Conservation (phyloP, 2,113 vertebrate species). For the Vanacampus margaritifer region DNA sequence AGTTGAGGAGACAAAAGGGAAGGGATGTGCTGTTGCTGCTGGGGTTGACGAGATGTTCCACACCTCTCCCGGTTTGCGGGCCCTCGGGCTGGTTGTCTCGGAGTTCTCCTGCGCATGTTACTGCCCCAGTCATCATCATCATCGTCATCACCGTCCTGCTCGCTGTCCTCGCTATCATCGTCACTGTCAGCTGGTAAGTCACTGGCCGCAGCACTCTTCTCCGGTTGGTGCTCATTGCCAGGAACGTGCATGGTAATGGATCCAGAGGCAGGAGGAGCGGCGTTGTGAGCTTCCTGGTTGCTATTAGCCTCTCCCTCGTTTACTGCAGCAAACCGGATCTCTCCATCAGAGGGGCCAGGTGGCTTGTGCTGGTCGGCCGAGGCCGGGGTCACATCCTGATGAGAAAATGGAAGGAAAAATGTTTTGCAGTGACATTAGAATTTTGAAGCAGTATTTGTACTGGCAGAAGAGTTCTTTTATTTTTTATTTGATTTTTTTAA, state of each 20-base stretch:
- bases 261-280: conserved; percentile 56
- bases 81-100: conserved; percentile 56
- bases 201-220: conserved; percentile 54
- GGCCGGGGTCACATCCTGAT: conserved; percentile 61
- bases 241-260: conserved; percentile 52
- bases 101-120: conserved; percentile 47
- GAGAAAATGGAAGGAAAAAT: conserved; percentile 20
- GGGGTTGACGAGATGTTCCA: conserved; percentile 66
- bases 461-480: background rate
- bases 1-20: conserved; percentile 72
- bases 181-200: conserved; percentile 65
- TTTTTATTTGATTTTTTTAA: background rate
- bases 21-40: conserved; percentile 65
- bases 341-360: conserved; percentile 54
- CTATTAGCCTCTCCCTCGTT: conserved; percentile 50
- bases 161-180: conserved; percentile 68
- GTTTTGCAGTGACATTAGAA: background rate
- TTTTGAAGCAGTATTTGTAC: no score
- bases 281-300: conserved; percentile 57
- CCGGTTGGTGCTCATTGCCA: conserved; percentile 38
- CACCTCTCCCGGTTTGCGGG: conserved; percentile 65
- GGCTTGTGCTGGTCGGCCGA: conserved; percentile 60
- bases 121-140: conserved; percentile 71
- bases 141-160: conserved; percentile 57
- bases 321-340: conserved; percentile 38